Conservation (phyloP, 2,888 invertebrate species). For the Anarsia innoxiella region DNA sequence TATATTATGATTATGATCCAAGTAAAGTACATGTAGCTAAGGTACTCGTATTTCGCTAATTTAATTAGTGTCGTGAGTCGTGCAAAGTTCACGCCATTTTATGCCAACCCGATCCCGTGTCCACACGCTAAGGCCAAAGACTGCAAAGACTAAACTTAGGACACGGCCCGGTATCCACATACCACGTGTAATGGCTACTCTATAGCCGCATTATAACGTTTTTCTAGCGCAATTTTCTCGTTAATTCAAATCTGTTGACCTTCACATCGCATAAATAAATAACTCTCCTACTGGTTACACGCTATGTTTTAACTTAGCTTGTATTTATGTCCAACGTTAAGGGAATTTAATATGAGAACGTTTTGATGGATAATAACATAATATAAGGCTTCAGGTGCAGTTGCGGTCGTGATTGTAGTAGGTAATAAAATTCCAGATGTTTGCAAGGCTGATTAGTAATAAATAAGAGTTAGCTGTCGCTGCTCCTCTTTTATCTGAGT, state of each 20-base stretch:
- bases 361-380: not conserved
- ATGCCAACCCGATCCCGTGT: slow-evolving; percentile 33
- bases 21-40: no score
- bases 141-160: slow-evolving; percentile 19
- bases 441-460: no score
- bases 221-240: slow-evolving; percentile 10
- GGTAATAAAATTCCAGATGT: no score
- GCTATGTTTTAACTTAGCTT: not conserved
- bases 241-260: slow-evolving; percentile 9
- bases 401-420: no score
- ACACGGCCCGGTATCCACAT: no score
- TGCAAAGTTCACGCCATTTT: slow-evolving; percentile 28
- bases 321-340: no score
- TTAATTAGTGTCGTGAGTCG: not conserved
- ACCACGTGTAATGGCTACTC: slow-evolving; percentile 2
- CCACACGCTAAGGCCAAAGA: slow-evolving; percentile 51
- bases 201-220: slow-evolving; percentile 10
- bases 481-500: no score
- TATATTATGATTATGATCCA: no score
- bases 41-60: no score
- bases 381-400: no score
- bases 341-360: no score
- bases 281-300: not conserved
- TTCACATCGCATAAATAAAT: slow-evolving; percentile 5
- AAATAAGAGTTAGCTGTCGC: no score